Conservation (phyloP, 2,888 invertebrate genomes). For the Torymus texanus region DNA sequence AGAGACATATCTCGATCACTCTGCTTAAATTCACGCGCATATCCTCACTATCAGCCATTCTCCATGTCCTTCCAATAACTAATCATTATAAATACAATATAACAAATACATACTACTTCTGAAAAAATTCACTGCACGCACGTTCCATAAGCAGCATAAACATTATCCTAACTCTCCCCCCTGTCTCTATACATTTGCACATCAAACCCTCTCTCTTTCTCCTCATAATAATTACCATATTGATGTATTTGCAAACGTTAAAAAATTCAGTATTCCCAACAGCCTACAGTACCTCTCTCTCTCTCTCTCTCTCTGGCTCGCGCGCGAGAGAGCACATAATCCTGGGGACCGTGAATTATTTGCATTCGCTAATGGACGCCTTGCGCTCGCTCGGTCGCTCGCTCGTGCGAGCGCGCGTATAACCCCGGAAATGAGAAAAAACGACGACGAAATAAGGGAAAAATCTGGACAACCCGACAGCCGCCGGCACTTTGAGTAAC, state of each 20-base stretch:
- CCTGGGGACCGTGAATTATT: constrained; percentile 47
- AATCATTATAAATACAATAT: too few species aligned
- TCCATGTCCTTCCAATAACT: too few species aligned
- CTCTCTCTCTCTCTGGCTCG: neutral
- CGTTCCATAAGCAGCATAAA: too few species aligned
- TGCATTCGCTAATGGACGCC: constrained; percentile 51
- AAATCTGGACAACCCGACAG: constrained; percentile 17
- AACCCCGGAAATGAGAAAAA: constrained; percentile 38
- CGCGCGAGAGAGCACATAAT: constrained; percentile 19
- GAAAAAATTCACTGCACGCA: too few species aligned
- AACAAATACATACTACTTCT: too few species aligned
- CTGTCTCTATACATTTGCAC: neutral
- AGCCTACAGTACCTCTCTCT: neutral
- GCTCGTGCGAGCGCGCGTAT: neutral
- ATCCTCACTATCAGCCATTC: too few species aligned
- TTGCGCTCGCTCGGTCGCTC: neutral
- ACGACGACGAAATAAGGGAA: neutral
- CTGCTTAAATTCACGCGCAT: too few species aligned
- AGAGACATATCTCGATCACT: too few species aligned
- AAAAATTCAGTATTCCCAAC: constrained; percentile 32
- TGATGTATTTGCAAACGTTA: constrained; percentile 19
- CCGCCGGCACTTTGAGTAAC: constrained; percentile 33
- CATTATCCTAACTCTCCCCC: neutral
- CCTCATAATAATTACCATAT: constrained; percentile 27
- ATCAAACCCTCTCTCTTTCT: neutral